These are phyloP conservation scores for Ophiothrix spiculata DNA, from an alignment of 35 echinoderm and acorn worm species.

Conservation along the genomic window DNA sequence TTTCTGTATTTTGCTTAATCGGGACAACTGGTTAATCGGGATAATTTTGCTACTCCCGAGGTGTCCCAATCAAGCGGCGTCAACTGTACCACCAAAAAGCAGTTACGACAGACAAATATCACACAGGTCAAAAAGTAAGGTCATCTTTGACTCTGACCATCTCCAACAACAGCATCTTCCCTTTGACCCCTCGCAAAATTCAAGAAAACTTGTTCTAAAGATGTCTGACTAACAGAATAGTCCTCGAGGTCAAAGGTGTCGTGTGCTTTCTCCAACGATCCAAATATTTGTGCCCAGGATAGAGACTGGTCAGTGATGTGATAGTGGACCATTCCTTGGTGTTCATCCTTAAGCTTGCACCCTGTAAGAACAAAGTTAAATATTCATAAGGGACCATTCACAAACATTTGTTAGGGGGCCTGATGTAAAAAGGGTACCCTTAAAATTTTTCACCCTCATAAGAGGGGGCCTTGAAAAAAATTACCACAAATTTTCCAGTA, in stretches of 20 bases:
- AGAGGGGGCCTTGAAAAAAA: too few species aligned
- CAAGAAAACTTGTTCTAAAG: conserved; percentile 83
- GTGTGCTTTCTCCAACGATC: conserved; percentile 68
- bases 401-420: too few species aligned
- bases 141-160: background rate
- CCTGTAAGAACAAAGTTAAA: conserved; percentile 17
- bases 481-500: too few species aligned
- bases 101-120: too few species aligned
- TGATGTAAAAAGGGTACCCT: too few species aligned
- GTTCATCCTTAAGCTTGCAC: conserved; percentile 79
- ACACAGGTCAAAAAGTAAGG: too few species aligned
- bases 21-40: too few species aligned
- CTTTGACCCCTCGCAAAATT: conserved; percentile 80
- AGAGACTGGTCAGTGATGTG: conserved; percentile 74
- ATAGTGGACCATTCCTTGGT: conserved; percentile 92
- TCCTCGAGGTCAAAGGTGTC: conserved; percentile 49
- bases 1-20: too few species aligned
- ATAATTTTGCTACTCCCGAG: too few species aligned
- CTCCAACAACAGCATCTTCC: conserved; percentile 34
- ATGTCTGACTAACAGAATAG: conserved; percentile 91
- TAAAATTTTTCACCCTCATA: too few species aligned
- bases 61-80: too few species aligned
- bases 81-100: too few species aligned
- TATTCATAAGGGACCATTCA: background rate
- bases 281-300: conserved; percentile 78